phyloP scores from a whole-genome alignment of 2,888 invertebrate species.

The Tethea ocularis region DNA sequence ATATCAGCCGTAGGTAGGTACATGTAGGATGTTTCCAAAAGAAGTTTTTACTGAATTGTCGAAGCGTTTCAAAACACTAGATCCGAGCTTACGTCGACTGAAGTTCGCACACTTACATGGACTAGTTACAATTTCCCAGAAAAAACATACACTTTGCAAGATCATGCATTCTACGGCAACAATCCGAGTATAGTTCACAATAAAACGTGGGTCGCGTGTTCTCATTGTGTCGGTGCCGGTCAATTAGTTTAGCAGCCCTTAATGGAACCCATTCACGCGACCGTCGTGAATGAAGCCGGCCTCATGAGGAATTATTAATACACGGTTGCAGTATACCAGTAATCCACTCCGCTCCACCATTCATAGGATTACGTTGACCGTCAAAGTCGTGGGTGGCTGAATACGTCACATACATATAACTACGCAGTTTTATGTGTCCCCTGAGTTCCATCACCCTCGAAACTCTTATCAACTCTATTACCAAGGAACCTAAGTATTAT shows the following conservation, averaged over 20 bases:
- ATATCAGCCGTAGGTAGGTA: too few relatives aligned
- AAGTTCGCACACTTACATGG: background rate
- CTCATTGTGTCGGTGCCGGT: slow-evolving; percentile 55
- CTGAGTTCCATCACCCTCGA: background rate
- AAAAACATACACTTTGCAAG: slow-evolving; percentile 20
- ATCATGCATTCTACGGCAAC: slow-evolving; percentile 31
- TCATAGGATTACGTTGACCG: slow-evolving; percentile 34
- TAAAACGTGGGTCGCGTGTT: slow-evolving; percentile 49
- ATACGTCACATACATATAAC: slow-evolving; percentile 25
- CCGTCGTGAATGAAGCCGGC: slow-evolving; percentile 57
- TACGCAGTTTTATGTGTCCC: background rate
- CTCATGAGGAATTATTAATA: slow-evolving; percentile 51
- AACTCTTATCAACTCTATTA: background rate
- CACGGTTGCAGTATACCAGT: slow-evolving; percentile 26
- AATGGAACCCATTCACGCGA: slow-evolving; percentile 72
- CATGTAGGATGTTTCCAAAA: too few relatives aligned
- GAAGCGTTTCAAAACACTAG: too few relatives aligned
- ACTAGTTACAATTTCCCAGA: slow-evolving; percentile 10
- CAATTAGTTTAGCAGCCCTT: slow-evolving; percentile 74
- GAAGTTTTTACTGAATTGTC: too few relatives aligned
- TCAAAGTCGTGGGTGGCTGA: slow-evolving; percentile 38
- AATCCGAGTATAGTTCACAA: slow-evolving; percentile 40
- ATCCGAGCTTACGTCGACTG: too few relatives aligned
- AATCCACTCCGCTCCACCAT: slow-evolving; percentile 31
- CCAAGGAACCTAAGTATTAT: too few relatives aligned